phyloP scores from a whole-genome alignment of 2,797 vertebrate species.

The Cottoperca gobio region DNA sequence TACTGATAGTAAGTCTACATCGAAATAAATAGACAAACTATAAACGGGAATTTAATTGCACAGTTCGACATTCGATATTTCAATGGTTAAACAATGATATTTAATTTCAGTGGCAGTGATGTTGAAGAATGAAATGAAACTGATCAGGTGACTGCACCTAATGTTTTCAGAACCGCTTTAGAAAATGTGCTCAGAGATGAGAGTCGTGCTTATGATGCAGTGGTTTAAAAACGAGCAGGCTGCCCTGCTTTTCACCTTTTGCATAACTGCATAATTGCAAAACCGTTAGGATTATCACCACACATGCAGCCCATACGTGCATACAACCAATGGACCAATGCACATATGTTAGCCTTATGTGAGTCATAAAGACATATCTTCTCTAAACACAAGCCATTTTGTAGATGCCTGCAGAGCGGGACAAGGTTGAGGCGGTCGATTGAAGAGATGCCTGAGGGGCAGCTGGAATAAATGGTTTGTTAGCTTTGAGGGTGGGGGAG shows the following conservation, averaged over 20 bases:
- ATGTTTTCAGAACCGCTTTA: background rate
- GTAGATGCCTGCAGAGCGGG: conserved; percentile 25
- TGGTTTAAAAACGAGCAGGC: conserved; percentile 24
- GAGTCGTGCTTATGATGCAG: conserved; percentile 6
- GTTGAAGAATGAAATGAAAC: too few relatives aligned
- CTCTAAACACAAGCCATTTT: conserved; percentile 45
- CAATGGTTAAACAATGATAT: background rate
- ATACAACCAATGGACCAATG: conserved; percentile 36
- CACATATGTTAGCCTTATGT: conserved; percentile 43
- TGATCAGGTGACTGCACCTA: background rate
- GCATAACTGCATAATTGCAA: conserved; percentile 31
- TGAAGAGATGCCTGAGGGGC: conserved; percentile 23
- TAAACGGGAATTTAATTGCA: background rate
- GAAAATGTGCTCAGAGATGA: conserved; percentile 18
- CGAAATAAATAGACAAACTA: too few relatives aligned
- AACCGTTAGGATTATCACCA: conserved; percentile 62
- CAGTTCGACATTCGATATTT: too few relatives aligned
- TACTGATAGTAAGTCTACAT: background rate
- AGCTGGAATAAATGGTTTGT: conserved; percentile 34
- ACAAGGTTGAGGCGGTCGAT: conserved; percentile 29
- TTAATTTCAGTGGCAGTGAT: background rate
- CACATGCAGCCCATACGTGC: conserved; percentile 40
- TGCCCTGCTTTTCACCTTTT: conserved; percentile 61
- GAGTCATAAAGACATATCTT: conserved; percentile 40
- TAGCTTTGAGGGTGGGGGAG: conserved; percentile 12